Evolutionary conservation across 53 echinoderm and acorn worm genomes (phyloP).

Genomic region (Mesocentrotus franciscanus): DNA sequence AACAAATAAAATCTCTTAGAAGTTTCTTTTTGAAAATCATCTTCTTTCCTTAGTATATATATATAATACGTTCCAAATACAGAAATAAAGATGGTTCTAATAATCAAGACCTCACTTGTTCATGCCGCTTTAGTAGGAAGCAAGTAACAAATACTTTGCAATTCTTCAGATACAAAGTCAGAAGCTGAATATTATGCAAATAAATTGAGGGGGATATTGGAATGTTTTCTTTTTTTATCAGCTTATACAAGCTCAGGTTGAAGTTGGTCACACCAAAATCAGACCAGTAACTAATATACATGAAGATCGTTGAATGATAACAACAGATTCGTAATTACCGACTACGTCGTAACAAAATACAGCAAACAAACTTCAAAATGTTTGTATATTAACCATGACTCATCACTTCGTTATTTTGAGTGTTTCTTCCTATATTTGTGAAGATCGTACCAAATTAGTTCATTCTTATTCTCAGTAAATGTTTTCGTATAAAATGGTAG

Average conservation of each 20-base stretch:
- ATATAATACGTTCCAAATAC: too few relatives aligned
- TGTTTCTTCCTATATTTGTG: background rate
- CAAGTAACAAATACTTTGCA: too few relatives aligned
- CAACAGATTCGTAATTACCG: background rate
- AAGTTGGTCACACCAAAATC: background rate
- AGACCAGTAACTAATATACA: background rate
- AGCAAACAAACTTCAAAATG: background rate
- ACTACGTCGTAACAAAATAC: slow-evolving; percentile 1
- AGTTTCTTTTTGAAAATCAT: too few relatives aligned
- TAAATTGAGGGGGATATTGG: background rate
- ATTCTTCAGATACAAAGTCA: background rate
- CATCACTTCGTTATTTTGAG: background rate
- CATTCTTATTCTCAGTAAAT: background rate
- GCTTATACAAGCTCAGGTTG: background rate
- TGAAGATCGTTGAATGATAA: background rate
- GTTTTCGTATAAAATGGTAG: background rate
- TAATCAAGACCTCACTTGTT: too few relatives aligned
- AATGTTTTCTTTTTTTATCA: background rate
- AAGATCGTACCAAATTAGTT: background rate
- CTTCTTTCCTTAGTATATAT: too few relatives aligned
- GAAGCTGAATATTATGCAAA: background rate
- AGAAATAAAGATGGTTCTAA: too few relatives aligned
- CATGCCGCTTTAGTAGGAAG: too few relatives aligned
- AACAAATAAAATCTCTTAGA: background rate
- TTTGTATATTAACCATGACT: background rate